Base-by-base conservation (phyloP, 2,797 vertebrate genomes). In the Gobio occitaniae region DNA sequence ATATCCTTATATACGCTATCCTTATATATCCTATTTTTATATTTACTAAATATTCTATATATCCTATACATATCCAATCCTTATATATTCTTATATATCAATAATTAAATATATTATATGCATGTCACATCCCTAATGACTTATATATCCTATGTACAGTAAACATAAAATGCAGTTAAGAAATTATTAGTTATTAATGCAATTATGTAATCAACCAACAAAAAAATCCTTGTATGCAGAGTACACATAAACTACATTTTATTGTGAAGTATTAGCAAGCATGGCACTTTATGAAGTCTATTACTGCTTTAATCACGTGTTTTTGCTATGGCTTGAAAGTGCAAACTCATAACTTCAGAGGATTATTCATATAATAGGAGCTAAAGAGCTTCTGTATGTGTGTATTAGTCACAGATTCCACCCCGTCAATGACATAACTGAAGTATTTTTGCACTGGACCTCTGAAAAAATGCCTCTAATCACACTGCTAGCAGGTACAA, bases 401-500 rank as follows among this genome's bases (percentile, higher is more conserved):
- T 65, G 50, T 71, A 63, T 83, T 75, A 82, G 54, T 32, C 79
- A 76, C 50, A 69, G 12, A 47, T 66, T 50, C 44, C 59, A 65
- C 7, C n/a, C 50, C 15, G 19, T 65, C 70, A 66, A 56, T 84
- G 61, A 56, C 61, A 78, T 56, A 78, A 77, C 32, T 19, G 16
- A 63, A 48, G 56, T 63, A 77, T 75, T 80, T 75, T 86, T 65
- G 84, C 16, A 38, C 47, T 19, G 38, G 41, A 78, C 41, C 76
- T 77, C 36, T 56, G 19, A 15, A 82, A 74, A 86, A 82, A 86
- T 47, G 59, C 48, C 56, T 52, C n/a, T 80, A 69, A 88, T 54
- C 70, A 50, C 78, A 74, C 21, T 11, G 59, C 4, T 71, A 54
- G 38, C 41, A 76, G 56, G 71, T 83, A 78, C 72, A 78, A 82